Conservation (phyloP, 1,140 invertebrate genomes). For the Drosophila ercepeae region DNA sequence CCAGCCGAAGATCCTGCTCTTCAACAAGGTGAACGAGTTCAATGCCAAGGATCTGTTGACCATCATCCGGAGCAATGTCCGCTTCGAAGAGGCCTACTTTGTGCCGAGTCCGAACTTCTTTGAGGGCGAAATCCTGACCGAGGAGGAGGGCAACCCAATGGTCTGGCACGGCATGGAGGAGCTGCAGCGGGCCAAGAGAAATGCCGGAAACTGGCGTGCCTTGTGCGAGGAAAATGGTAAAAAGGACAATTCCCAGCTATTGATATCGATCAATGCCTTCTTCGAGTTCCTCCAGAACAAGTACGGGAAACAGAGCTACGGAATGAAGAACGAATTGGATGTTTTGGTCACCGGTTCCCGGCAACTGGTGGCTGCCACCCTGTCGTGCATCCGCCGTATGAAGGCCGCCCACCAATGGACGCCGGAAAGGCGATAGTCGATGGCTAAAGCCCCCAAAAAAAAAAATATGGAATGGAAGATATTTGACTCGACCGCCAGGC, state of each 20-base stretch:
- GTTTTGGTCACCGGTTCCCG: conserved; percentile 96
- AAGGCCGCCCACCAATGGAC: conserved; percentile 23
- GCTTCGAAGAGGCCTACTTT: conserved; percentile 90
- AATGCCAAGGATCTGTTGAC: conserved; percentile 87
- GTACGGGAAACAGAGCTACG: conserved; percentile 62
- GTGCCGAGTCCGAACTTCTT: conserved; percentile 87
- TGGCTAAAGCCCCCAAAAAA: no score
- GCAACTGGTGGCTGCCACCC: conserved; percentile 93
- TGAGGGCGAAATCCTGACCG: conserved; percentile 47
- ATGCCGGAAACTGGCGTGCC: conserved; percentile 86
- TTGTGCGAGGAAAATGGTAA: conserved; percentile 65
- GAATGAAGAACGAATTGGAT: conserved; percentile 84
- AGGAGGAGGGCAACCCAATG: conserved; percentile 8
- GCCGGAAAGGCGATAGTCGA: neutral
- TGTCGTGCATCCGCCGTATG: conserved; percentile 77
- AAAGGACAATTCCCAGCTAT: conserved; percentile 53
- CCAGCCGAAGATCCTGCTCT: conserved; percentile 88
- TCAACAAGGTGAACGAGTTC: conserved; percentile 93
- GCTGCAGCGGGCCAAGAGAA: conserved; percentile 85
- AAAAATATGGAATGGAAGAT: no score
- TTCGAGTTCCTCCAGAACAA: conserved; percentile 69
- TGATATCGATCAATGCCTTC: conserved; percentile 49
- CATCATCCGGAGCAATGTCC: conserved; percentile 85
- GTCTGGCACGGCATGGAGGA: conserved; percentile 84
- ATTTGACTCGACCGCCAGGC: neutral